A percentile compares a stretch with the other conserved stretches of the same genome.
Conservation (phyloP, 2,888 invertebrate species). For the Strigamia maritima region DNA sequence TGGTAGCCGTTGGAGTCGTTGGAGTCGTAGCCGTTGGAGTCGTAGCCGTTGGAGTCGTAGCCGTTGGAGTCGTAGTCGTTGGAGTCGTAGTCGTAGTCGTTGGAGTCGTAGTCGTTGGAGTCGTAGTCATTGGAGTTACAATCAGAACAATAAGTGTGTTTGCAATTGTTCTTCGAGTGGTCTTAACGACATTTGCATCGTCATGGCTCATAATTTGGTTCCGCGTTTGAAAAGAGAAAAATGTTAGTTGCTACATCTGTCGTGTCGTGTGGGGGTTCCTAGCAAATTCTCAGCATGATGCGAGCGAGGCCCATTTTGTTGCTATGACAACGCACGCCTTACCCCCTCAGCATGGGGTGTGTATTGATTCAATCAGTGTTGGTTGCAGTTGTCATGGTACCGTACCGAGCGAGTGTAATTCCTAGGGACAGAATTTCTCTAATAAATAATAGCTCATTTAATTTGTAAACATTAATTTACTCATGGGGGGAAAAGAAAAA, state of each 20-base stretch:
- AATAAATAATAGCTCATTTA: too few species aligned
- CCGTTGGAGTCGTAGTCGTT: too few species aligned
- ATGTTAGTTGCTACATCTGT: background rate
- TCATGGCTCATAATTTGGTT: background rate
- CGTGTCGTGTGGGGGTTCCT: background rate
- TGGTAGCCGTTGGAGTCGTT: too few species aligned
- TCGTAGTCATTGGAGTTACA: too few species aligned
- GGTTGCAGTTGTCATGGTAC: background rate
- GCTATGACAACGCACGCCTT: background rate
- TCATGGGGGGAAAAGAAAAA: too few species aligned
- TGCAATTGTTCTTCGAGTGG: too few species aligned
- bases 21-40: too few species aligned
- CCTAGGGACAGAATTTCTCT: background rate
- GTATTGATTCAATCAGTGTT: conserved; percentile 1
- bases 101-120: too few species aligned
- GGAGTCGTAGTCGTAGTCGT: too few species aligned
- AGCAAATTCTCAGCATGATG: background rate
- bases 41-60: too few species aligned
- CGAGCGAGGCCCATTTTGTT: background rate
- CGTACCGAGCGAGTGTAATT: background rate
- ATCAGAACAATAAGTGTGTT: too few species aligned
- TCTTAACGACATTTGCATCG: background rate
- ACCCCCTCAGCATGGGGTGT: background rate
- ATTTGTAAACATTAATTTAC: too few species aligned
- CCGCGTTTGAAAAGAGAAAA: background rate